Evolutionary conservation across 2,888 invertebrate genomes (phyloP).

Genomic region (Leucania comma): DNA sequence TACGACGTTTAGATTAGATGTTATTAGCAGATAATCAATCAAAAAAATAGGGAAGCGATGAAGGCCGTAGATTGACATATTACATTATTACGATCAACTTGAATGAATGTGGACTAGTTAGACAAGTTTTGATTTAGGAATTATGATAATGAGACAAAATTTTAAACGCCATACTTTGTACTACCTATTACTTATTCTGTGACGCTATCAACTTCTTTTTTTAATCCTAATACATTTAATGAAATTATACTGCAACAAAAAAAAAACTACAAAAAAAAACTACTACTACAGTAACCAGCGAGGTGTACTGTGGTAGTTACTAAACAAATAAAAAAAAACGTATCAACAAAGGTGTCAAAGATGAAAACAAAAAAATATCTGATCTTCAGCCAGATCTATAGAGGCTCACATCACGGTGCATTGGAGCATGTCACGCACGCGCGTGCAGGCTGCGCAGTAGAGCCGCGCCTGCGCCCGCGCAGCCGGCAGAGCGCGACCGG

Average conservation of each 20-base stretch:
- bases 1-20: slow-evolving; percentile 37
- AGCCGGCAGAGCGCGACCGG: slow-evolving; percentile 65
- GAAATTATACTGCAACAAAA: neutral
- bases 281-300: too few relatives aligned
- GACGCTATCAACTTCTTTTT: too few relatives aligned
- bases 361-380: neutral
- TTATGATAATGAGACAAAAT: neutral
- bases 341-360: neutral
- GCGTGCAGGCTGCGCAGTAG: slow-evolving; percentile 48
- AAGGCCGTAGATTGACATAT: slow-evolving; percentile 39
- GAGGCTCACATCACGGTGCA: slow-evolving; percentile 13
- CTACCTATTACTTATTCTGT: too few relatives aligned
- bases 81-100: slow-evolving; percentile 14
- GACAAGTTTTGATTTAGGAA: neutral
- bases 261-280: too few relatives aligned
- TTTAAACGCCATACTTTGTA: neutral
- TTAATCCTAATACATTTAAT: neutral
- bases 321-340: too few relatives aligned
- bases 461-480: slow-evolving; percentile 55
- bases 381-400: slow-evolving; percentile 18
- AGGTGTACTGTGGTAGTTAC: too few relatives aligned
- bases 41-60: slow-evolving; percentile 47
- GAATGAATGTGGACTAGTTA: slow-evolving; percentile 34
- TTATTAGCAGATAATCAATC: slow-evolving; percentile 43
- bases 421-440: slow-evolving; percentile 36